phyloP scores from a whole-genome alignment of 2,797 vertebrate genomes.

The Gallinago stenura region DNA sequence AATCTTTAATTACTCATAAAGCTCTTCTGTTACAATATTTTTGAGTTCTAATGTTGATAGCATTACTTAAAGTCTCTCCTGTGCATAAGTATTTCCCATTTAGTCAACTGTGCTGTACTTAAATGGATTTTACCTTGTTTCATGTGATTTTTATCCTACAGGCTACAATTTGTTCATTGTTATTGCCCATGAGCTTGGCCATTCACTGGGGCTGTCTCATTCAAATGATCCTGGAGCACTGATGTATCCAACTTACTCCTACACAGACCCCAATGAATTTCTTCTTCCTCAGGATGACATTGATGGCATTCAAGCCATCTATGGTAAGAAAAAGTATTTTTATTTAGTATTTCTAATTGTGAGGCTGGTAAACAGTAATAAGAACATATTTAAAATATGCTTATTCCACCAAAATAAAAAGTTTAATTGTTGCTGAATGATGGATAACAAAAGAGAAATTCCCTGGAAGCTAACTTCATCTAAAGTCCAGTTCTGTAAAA shows the following conservation, averaged over 20 bases:
- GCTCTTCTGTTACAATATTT: background rate
- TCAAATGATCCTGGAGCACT: conserved; percentile 89
- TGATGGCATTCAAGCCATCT: conserved; percentile 92
- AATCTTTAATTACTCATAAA: background rate
- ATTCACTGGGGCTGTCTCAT: conserved; percentile 92
- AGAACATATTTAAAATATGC: background rate
- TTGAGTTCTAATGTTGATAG: background rate
- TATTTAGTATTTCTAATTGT: background rate
- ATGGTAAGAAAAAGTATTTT: conserved; percentile 81
- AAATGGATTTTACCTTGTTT: background rate
- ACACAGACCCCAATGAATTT: conserved; percentile 76
- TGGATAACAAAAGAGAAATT: background rate
- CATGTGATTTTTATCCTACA: conserved; percentile 59
- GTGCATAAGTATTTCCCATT: background rate
- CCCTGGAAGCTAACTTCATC: background rate
- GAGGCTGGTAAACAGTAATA: background rate
- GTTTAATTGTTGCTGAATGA: background rate
- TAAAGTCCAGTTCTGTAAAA: background rate
- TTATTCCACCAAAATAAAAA: background rate
- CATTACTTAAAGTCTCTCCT: background rate
- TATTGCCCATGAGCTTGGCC: conserved; percentile 92
- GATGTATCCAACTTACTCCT: conserved; percentile 92
- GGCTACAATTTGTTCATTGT: conserved; percentile 93
- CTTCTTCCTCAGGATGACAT: conserved; percentile 90
- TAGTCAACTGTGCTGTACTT: background rate